A percentile compares a stretch with the other conserved stretches of the same genome.
phyloP scores from a whole-genome alignment of 37 sponge, comb jelly and placozoan species.

The Geodia barretti region DNA sequence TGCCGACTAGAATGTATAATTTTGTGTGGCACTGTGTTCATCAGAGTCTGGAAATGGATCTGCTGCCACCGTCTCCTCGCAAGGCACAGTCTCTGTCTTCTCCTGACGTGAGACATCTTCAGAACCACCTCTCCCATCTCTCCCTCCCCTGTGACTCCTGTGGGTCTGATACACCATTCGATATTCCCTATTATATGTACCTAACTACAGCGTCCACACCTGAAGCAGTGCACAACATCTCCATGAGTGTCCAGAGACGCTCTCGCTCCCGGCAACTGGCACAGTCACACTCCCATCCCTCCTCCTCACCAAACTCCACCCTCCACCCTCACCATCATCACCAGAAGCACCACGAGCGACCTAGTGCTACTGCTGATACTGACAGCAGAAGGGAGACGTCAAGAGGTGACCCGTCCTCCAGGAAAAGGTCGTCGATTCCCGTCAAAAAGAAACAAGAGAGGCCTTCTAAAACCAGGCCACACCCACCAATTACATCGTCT shows the following conservation, averaged over 20 bases:
- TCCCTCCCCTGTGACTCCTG: background rate
- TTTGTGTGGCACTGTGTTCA: background rate
- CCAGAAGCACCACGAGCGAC: no score
- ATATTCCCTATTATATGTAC: background rate
- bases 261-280: slow-evolving; percentile 4
- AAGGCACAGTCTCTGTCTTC: slow-evolving; percentile 6
- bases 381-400: no score
- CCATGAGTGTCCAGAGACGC: slow-evolving; percentile 22
- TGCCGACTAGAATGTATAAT: no score
- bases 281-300: background rate
- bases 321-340: background rate
- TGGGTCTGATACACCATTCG: background rate
- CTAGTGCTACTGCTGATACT: no score
- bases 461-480: background rate
- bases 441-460: background rate
- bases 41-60: slow-evolving; percentile 35
- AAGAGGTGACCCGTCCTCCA: no score
- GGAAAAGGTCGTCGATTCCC: no score
- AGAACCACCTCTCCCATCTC: background rate
- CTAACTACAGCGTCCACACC: slow-evolving; percentile 51
- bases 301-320: background rate
- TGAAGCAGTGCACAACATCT: slow-evolving; percentile 60
- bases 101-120: background rate
- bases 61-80: slow-evolving; percentile 41
- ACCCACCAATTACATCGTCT: background rate